phyloP scores from a whole-genome alignment of 2,888 invertebrate genomes.

The Microplitis manilae region DNA sequence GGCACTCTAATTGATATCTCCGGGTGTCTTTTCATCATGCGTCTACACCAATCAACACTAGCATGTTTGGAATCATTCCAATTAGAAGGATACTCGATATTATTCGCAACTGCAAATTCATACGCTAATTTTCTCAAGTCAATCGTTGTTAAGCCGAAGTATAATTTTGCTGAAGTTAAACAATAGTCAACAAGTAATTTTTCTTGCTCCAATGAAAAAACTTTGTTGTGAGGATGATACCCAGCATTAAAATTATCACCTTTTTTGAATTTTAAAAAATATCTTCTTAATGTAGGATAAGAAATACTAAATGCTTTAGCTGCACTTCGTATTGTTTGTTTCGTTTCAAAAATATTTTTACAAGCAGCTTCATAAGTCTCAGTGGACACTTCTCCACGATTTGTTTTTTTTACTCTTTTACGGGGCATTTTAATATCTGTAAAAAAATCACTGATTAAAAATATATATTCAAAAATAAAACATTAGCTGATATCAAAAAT shows the following conservation, averaged over 20 bases:
- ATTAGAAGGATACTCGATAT: slow-evolving; percentile 20
- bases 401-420: slow-evolving; percentile 16
- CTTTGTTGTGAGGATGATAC: slow-evolving; percentile 24
- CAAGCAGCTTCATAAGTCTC: slow-evolving; percentile 19
- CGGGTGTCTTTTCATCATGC: slow-evolving; percentile 45
- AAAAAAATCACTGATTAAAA: background rate
- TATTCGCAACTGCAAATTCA: slow-evolving; percentile 36
- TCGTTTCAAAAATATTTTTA: background rate
- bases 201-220: slow-evolving; percentile 27
- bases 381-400: slow-evolving; percentile 9
- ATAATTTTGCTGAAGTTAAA: slow-evolving; percentile 20
- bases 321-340: slow-evolving; percentile 12
- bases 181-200: slow-evolving; percentile 19
- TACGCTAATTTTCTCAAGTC: slow-evolving; percentile 41
- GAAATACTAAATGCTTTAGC: background rate
- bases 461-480: too few species aligned
- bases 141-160: slow-evolving; percentile 27
- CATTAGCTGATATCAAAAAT: too few species aligned
- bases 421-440: slow-evolving; percentile 15
- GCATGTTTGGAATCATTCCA: slow-evolving; percentile 38
- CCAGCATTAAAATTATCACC: background rate
- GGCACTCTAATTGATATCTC: slow-evolving; percentile 43
- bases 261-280: background rate
- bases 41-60: slow-evolving; percentile 43
- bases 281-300: background rate